Evolutionary conservation across 2,888 invertebrate species (phyloP), one percentile per base, ranked within the genome.

Genomic region (Drosophila testacea): DNA sequence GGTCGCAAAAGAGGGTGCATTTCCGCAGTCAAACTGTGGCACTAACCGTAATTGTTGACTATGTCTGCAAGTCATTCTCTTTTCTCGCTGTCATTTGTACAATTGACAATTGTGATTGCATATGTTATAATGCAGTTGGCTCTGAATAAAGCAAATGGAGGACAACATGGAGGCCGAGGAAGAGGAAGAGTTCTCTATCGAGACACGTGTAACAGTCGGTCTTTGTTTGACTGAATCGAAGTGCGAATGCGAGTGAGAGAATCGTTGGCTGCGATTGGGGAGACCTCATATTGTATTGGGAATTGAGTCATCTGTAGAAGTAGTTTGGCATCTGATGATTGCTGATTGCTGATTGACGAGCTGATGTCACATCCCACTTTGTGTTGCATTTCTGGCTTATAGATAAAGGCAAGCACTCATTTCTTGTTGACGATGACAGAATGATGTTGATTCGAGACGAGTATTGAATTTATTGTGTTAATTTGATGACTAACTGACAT

Each of bases 91-190:
- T 79, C 83, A 83, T 83, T 86, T 81, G 81, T 78, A 73, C 83
- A 83, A 83, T 83, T 83, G 86, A 82, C 82, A 85, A 85, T 82
- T 85, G 80, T 79, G 86, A 86, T 86, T 86, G 83, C 86, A 83
- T 83, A 81, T 87, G 81, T 63, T 82, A 81, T 84, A 77, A 87
- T 81, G 84, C 80, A 81, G 65, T 68, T 68, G 69, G 9, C 9
- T 52, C 59, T 65, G 71, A 55, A 64, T 57, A 61, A 46, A 27
- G 27, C 3, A 30, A 32, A 32, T 39, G 22, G 39, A 50, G n/a
- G 16, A 16, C 30, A 46, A 2, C 4, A 4, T 2, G 44, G 10
- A 28, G 10, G 13, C 4, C 2, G 48, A 16, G 4, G 13, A 41
- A 16, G 16, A 30, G 41, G 4, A 41, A 16, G 16, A 16, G 9